Conservation (phyloP, 2,888 invertebrate species). For the Noctua janthe region DNA sequence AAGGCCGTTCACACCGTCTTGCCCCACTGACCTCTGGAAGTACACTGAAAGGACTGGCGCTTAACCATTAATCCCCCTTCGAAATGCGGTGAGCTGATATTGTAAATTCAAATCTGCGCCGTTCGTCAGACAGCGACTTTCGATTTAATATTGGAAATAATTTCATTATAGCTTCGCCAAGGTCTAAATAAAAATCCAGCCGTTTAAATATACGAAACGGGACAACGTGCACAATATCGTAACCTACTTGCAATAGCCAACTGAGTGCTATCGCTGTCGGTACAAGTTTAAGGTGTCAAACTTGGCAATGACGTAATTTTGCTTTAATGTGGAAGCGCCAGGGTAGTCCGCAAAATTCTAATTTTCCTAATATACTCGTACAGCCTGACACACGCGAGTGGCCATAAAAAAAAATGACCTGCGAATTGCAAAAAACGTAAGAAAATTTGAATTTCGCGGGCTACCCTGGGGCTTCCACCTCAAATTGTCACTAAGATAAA, state of each 20-base stretch:
- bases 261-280: not conserved
- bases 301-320: not conserved
- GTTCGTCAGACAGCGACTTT: constrained; percentile 31
- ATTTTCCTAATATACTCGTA: too few species aligned
- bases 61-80: constrained; percentile 65
- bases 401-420: too few species aligned
- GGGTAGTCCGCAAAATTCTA: too few species aligned
- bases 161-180: constrained; percentile 26
- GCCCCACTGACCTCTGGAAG: constrained; percentile 74
- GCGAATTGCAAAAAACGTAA: too few species aligned
- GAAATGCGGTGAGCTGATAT: constrained; percentile 57
- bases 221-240: not conserved
- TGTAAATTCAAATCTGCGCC: constrained; percentile 59
- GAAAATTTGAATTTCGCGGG: too few species aligned
- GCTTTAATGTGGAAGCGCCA: too few species aligned
- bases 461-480: too few species aligned
- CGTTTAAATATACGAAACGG: not conserved
- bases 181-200: not conserved
- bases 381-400: too few species aligned
- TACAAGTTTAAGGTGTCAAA: not conserved
- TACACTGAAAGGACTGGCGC: constrained; percentile 65
- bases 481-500: not conserved
- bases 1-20: constrained; percentile 76
- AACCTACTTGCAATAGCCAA: not conserved
- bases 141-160: constrained; percentile 45